Evolutionary conservation across 1,140 invertebrate genomes (phyloP).

Genomic region (Papilio dardanus): DNA sequence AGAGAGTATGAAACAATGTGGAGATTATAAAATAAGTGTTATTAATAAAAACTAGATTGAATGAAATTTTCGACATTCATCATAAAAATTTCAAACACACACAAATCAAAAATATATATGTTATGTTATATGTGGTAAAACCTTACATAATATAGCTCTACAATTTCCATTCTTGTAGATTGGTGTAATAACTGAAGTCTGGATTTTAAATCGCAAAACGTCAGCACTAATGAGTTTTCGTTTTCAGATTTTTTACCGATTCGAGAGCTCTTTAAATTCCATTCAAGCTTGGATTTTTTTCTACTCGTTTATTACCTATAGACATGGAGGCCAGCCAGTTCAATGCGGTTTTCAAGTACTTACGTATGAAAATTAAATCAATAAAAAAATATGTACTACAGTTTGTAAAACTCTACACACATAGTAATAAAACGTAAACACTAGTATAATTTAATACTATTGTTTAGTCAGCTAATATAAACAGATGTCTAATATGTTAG

Average conservation of each 20-base stretch:
- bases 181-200: background rate
- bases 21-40: too few species aligned
- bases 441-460: background rate
- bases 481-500: background rate
- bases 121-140: background rate
- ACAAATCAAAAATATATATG: too few species aligned
- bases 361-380: background rate
- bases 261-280: background rate
- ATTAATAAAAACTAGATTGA: too few species aligned
- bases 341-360: background rate
- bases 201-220: background rate
- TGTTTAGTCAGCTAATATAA: background rate
- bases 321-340: background rate
- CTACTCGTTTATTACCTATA: background rate
- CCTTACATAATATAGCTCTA: background rate
- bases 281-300: conserved; percentile 1
- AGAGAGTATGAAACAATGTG: too few species aligned
- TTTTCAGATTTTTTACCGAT: conserved; percentile 10
- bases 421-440: background rate
- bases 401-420: background rate
- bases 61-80: too few species aligned
- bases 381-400: conserved; percentile 12
- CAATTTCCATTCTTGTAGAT: background rate
- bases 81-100: too few species aligned
- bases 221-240: background rate